phyloP scores from a whole-genome alignment of 1,140 invertebrate species.

The Zaprionus davidi region DNA sequence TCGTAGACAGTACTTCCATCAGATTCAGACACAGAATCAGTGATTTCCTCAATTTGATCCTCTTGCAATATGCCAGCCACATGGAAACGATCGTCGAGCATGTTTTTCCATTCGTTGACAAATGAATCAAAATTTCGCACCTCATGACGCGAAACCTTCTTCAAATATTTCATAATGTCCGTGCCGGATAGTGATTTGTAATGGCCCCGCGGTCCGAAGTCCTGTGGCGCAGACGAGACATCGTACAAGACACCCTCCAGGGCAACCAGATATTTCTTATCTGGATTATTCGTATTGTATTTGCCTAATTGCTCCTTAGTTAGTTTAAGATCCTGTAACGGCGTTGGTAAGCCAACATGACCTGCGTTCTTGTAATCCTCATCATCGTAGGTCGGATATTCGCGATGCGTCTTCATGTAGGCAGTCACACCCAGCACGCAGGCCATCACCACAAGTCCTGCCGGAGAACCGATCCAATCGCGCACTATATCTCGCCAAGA shows the following conservation, averaged over 20 bases:
- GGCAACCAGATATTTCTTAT: constrained; percentile 43
- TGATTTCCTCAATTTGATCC: too few species aligned
- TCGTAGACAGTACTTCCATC: constrained; percentile 7
- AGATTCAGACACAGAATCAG: neutral
- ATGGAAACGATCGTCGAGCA: constrained; percentile 52
- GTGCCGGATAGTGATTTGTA: constrained; percentile 27
- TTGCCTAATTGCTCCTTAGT: constrained; percentile 12
- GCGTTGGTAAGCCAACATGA: neutral
- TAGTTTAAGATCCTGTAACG: constrained; percentile 17
- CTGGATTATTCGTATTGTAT: constrained; percentile 16
- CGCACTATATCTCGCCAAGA: constrained; percentile 34
- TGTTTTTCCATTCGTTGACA: constrained; percentile 26
- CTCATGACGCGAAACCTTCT: neutral
- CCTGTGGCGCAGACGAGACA: constrained; percentile 39
- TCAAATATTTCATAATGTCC: constrained; percentile 32
- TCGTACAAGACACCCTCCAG: constrained; percentile 45
- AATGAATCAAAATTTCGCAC: neutral
- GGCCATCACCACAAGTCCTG: constrained; percentile 22
- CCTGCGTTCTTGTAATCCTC: constrained; percentile 45
- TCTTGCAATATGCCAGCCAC: constrained; percentile 27
- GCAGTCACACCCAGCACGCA: constrained; percentile 35
- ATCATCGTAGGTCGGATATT: constrained; percentile 55
- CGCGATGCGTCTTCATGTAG: constrained; percentile 6
- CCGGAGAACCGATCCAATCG: constrained; percentile 39
- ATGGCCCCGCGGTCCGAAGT: constrained; percentile 50